Conservation (phyloP, 2,797 vertebrate genomes). For the Semaprochilodus insignis region DNA sequence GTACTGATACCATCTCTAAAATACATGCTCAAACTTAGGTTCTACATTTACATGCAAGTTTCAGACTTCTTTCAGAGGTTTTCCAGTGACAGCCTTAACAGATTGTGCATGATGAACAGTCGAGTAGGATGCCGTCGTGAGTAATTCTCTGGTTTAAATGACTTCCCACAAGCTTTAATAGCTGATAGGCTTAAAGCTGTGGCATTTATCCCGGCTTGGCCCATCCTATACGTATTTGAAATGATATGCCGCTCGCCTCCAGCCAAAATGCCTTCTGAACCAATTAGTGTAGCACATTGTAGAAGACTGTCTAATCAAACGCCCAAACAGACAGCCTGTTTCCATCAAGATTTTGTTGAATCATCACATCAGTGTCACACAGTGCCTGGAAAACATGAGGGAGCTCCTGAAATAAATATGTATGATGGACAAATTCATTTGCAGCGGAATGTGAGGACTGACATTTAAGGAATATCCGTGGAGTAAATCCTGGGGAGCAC, state of each 20-base stretch:
- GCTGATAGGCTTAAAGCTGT: constrained; percentile 42
- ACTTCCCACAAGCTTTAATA: constrained; percentile 52
- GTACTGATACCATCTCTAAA: too few species aligned
- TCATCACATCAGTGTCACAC: constrained; percentile 38
- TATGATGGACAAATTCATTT: not conserved
- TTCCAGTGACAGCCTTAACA: constrained; percentile 9
- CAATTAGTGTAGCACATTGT: constrained; percentile 42
- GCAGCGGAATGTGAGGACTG: not conserved
- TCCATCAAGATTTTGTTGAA: constrained; percentile 41
- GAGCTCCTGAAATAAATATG: constrained; percentile 31
- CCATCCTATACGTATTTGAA: constrained; percentile 47
- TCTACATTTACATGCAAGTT: not conserved
- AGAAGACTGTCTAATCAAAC: constrained; percentile 31
- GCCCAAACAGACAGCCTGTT: constrained; percentile 42
- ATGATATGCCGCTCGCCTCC: constrained; percentile 48
- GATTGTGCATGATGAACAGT: constrained; percentile 37
- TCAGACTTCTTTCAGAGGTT: not conserved
- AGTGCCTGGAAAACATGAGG: constrained; percentile 19
- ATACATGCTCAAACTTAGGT: too few species aligned
- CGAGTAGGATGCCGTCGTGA: constrained; percentile 48
- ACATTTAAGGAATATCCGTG: constrained; percentile 2
- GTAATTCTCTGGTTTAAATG: constrained; percentile 53
- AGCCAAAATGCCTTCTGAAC: constrained; percentile 47
- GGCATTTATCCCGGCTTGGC: constrained; percentile 36
- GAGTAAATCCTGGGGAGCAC: not conserved